Evolutionary conservation across 2,797 vertebrate species (phyloP), one percentile per base, ranked within the genome.

Genomic region (Zalophus californianus): DNA sequence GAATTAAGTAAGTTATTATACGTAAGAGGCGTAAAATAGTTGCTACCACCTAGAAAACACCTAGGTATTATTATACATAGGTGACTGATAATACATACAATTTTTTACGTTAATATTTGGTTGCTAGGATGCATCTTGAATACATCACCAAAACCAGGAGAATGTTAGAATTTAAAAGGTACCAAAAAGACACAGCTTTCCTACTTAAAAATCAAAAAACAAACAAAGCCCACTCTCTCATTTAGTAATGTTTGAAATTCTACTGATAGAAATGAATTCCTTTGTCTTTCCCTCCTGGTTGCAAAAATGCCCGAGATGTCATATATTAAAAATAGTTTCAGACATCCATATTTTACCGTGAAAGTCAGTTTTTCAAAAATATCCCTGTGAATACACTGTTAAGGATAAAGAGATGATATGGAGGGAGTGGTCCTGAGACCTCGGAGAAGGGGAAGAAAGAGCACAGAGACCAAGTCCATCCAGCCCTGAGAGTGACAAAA

Each of bases 161-260:
- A 91, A 82, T 72, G 48, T 32, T 91, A 73, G 85, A 54, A 87
- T 90, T 89, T 83, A 73, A 95, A 86, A 90, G 66, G 16, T 73
- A 80, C 38, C 73, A 44, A 95, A 35, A 97, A 56, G 52, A 77
- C 60, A 48, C 2, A 86, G 25, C 35, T 91, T 96, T 89, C 58
- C n/a, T 72, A 1, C 48, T 91, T 94, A 94, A 87, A 85, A 93
- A 70, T 16, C 0, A 52, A 90, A 91, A 92, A 70, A 60, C 12
- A 92, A 70, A 66, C 20, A 72, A 91, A 52, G 11, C 35, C 21
- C 8, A 73, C 14, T 87, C 72, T 62, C 50, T 97, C 23, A 64
- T 27, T 88, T 73, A 88, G 32, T 64, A 73, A 94, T 70, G 52
- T 84, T 52, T 90, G 48, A 80, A 93, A 94, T 70, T 79, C 60